phyloP scores from a whole-genome alignment of 2,797 vertebrate genomes.

The Hoplostethus atlanticus region DNA sequence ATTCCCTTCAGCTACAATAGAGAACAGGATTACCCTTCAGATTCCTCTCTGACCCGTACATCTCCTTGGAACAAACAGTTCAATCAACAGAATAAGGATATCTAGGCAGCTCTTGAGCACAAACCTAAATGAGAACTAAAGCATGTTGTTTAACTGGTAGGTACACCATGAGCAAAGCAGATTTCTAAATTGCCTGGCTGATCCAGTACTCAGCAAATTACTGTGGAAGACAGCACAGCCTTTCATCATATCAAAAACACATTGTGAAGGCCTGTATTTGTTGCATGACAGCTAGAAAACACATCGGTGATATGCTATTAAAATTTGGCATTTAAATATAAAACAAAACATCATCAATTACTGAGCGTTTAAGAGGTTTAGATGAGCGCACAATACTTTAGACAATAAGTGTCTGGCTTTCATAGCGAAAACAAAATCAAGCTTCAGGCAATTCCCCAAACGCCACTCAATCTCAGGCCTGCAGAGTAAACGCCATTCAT shows the following conservation, averaged over 20 bases:
- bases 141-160: not conserved
- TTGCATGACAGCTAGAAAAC: constrained; percentile 4
- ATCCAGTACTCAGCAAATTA: constrained; percentile 3
- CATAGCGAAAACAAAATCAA: constrained; percentile 20
- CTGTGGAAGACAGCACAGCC: constrained; percentile 1
- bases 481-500: constrained; percentile 21
- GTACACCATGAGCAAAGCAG: too few species aligned
- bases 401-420: not conserved
- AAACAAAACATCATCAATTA: constrained; percentile 14
- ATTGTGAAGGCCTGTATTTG: constrained; percentile 3
- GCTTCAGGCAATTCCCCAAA: constrained; percentile 41
- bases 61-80: too few species aligned
- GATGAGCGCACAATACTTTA: constrained; percentile 8
- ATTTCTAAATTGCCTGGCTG: not conserved
- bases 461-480: constrained; percentile 28
- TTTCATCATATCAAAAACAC: constrained; percentile 3
- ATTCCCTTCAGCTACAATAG: constrained; percentile 66
- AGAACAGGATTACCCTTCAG: constrained; percentile 7
- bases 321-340: constrained; percentile 31
- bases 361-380: not conserved
- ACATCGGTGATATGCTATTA: constrained; percentile 5
- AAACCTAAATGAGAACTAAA: not conserved
- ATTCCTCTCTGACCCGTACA: not conserved
- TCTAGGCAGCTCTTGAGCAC: not conserved
- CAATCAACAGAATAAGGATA: too few species aligned